Percentiles rank a stretch among this genome's conserved stretches.
Evolutionary conservation across 2,113 vertebrate genomes (phyloP).

Genomic region (Cepphus grylle): DNA sequence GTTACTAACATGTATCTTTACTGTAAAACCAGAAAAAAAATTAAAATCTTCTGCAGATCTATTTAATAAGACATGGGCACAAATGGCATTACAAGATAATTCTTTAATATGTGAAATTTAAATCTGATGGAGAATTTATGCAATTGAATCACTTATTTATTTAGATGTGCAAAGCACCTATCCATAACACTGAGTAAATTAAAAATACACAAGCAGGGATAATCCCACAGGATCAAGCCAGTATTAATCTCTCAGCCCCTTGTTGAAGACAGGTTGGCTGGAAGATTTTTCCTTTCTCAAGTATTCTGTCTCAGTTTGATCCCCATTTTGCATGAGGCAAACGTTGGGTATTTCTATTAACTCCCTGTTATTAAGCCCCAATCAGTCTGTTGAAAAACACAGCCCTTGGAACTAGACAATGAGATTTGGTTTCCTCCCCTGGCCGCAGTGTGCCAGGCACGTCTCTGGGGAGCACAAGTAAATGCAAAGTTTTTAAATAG

Average conservation of each 20-base stretch:
- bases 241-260: not conserved
- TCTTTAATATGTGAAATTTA: not conserved
- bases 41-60: not conserved
- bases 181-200: not conserved
- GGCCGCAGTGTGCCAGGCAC: accelerated
- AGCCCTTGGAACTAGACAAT: not conserved
- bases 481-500: not conserved
- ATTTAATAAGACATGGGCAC: not conserved
- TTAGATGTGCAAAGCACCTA: not conserved
- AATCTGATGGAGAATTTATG: not conserved
- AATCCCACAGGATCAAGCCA: not conserved
- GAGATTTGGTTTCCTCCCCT: not conserved
- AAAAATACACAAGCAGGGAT: not conserved
- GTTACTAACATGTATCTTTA: not conserved
- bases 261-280: not conserved
- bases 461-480: not conserved
- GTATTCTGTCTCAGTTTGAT: not conserved
- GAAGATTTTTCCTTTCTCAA: not conserved
- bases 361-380: not conserved
- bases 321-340: not conserved
- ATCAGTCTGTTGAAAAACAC: not conserved
- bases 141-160: not conserved
- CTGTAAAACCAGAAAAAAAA: not conserved
- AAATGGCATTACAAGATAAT: not conserved
- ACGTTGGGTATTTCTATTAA: accelerated